phyloP scores from a whole-genome alignment of 2,888 invertebrate genomes.

The Perithous albicinctus region DNA sequence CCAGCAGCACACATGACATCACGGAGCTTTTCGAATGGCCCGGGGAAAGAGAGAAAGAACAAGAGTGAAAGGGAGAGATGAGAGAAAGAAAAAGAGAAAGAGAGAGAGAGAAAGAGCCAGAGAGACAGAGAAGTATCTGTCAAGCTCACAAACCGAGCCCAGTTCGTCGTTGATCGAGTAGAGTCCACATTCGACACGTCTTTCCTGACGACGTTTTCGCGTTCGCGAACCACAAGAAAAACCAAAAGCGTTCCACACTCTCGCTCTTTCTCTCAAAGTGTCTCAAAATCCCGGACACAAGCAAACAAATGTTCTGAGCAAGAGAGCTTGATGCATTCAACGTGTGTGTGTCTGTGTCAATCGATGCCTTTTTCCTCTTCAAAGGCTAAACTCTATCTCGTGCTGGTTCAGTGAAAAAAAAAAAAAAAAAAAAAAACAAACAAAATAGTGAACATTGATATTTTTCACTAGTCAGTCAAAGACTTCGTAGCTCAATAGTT shows the following conservation, averaged over 20 bases:
- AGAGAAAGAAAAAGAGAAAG: slow-evolving; percentile 20
- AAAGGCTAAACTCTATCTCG: slow-evolving; percentile 24
- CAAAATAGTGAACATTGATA: background rate
- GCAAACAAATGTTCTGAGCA: background rate
- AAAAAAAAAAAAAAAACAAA: slow-evolving; percentile 16
- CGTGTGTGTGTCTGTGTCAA: slow-evolving; percentile 4
- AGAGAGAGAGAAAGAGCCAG: slow-evolving; percentile 24
- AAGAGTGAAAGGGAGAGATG: slow-evolving; percentile 27
- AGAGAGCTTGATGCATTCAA: background rate
- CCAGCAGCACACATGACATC: slow-evolving; percentile 67
- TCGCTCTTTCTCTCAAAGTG: too few species aligned
- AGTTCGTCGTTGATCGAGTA: slow-evolving; percentile 55
- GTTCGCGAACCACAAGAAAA: slow-evolving; percentile 17
- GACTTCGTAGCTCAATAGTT: background rate
- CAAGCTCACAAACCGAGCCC: slow-evolving; percentile 56
- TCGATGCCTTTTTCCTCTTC: slow-evolving; percentile 37
- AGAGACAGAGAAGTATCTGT: slow-evolving; percentile 53
- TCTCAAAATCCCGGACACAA: slow-evolving; percentile 1
- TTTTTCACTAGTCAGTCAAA: background rate
- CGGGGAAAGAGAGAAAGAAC: slow-evolving; percentile 23
- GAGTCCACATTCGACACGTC: slow-evolving; percentile 39
- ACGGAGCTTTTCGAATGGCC: slow-evolving; percentile 57
- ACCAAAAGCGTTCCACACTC: slow-evolving; percentile 4
- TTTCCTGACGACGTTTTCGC: slow-evolving; percentile 54
- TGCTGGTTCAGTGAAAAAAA: slow-evolving; percentile 33